Conservation (phyloP, 2,797 vertebrate genomes). For the Merluccius polli region DNA sequence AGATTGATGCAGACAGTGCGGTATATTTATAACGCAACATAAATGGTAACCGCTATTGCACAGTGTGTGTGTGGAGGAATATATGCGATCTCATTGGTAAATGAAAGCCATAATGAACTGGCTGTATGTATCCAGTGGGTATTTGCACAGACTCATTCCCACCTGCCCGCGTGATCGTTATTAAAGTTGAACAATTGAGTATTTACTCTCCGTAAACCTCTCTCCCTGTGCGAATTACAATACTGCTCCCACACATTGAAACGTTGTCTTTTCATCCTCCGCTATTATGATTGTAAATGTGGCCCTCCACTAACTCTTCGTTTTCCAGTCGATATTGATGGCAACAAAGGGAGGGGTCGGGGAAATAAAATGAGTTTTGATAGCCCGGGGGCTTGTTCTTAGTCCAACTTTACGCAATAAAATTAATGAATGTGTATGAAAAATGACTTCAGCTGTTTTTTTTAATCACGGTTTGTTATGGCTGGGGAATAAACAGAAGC, state of each 20-base stretch:
- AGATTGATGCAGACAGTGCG: not conserved
- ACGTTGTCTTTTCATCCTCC: slow-evolving; percentile 10
- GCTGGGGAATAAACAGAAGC: not conserved
- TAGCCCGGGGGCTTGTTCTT: slow-evolving; percentile 33
- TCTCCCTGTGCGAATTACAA: not conserved
- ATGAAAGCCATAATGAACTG: slow-evolving; percentile 24
- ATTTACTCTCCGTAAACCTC: slow-evolving; percentile 13
- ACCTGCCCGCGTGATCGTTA: slow-evolving; percentile 16
- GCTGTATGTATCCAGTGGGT: slow-evolving; percentile 11
- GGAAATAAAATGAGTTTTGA: slow-evolving; percentile 27
- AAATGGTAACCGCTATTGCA: not conserved
- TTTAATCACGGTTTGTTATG: slow-evolving; percentile 7
- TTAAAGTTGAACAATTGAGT: slow-evolving; percentile 22
- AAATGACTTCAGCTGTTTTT: not conserved
- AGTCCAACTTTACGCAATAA: slow-evolving; percentile 29
- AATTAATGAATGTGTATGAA: slow-evolving; percentile 17
- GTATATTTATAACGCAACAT: not conserved
- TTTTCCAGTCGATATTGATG: slow-evolving; percentile 30
- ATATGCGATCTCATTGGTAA: slow-evolving; percentile 4
- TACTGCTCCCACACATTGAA: not conserved
- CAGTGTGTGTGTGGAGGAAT: not conserved
- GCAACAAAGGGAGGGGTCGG: slow-evolving; percentile 15
- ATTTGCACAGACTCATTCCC: slow-evolving; percentile 25
- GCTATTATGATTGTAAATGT: slow-evolving; percentile 14
- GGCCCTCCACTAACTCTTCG: slow-evolving; percentile 23